Conservation (phyloP, 2,888 invertebrate genomes). For the Emmelina monodactyla region DNA sequence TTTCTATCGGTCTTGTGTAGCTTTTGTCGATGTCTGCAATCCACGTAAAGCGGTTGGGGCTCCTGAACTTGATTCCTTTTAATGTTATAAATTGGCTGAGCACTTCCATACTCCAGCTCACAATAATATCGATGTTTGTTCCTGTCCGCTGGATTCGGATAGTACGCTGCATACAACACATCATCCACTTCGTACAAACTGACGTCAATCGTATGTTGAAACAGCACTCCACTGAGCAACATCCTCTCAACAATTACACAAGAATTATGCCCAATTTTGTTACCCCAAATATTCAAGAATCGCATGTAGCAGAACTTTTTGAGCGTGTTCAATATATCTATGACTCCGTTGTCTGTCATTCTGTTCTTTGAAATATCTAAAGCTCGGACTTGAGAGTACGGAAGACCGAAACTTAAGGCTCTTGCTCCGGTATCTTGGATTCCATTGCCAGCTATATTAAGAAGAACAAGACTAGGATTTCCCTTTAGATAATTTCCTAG, state of each 20-base stretch:
- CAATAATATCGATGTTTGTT: constrained; percentile 66
- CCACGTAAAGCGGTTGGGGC: constrained; percentile 30
- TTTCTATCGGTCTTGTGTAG: constrained; percentile 35
- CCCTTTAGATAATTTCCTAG: constrained; percentile 60
- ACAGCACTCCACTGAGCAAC: constrained; percentile 35
- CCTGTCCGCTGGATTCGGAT: constrained; percentile 45
- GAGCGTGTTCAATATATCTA: constrained; percentile 60
- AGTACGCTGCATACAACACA: constrained; percentile 36
- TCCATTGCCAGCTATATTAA: constrained; percentile 65
- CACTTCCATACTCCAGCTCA: constrained; percentile 49
- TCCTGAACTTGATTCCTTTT: constrained; percentile 30
- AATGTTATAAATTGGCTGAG: constrained; percentile 44
- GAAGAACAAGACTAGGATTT: constrained; percentile 48
- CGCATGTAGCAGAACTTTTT: constrained; percentile 55
- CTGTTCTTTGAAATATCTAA: constrained; percentile 66
- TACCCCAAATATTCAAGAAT: constrained; percentile 52
- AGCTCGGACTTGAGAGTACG: constrained; percentile 63
- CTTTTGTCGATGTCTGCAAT: constrained; percentile 38
- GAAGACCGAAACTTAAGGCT: constrained; percentile 60
- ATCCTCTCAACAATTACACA: constrained; percentile 43
- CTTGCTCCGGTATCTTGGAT: constrained; percentile 66
- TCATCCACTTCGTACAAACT: constrained; percentile 40
- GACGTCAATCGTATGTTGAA: constrained; percentile 45
- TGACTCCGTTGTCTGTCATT: constrained; percentile 57
- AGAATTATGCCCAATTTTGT: constrained; percentile 40